Evolutionary conservation across 2,113 vertebrate species (phyloP).

Genomic region (Solea solea): DNA sequence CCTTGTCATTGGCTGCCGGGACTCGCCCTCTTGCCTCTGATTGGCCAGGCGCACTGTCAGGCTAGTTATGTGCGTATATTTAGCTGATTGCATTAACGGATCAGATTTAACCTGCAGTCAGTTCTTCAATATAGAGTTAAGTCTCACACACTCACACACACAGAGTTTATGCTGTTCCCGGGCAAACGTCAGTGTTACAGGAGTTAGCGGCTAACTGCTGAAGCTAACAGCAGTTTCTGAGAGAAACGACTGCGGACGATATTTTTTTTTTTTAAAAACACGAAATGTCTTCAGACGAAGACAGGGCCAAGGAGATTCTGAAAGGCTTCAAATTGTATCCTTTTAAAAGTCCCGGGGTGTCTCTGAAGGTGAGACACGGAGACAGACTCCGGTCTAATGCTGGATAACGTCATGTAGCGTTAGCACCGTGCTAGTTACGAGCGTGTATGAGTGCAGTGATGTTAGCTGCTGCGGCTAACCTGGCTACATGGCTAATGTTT

Average conservation of each 20-base stretch:
- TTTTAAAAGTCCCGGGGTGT: slow-evolving; percentile 47
- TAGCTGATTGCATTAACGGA: slow-evolving; percentile 81
- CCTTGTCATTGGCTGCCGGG: slow-evolving; percentile 58
- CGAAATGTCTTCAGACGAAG: slow-evolving; percentile 85
- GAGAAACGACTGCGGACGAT: slow-evolving; percentile 44
- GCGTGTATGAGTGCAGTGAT: background rate
- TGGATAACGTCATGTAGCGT: background rate
- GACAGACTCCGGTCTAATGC: background rate
- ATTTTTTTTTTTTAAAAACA: background rate
- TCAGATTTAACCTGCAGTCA: slow-evolving; percentile 65
- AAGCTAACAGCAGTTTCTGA: slow-evolving; percentile 18
- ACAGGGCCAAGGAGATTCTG: slow-evolving; percentile 85
- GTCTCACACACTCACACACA: background rate
- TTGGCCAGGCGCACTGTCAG: slow-evolving; percentile 52
- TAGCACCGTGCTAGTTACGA: background rate
- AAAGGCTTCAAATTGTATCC: slow-evolving; percentile 87
- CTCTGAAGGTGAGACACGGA: background rate
- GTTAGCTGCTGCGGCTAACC: slow-evolving; percentile 42
- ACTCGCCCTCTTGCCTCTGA: background rate
- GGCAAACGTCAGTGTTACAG: background rate
- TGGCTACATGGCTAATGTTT: background rate
- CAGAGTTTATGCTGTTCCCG: slow-evolving; percentile 19
- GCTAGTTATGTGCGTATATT: slow-evolving; percentile 69
- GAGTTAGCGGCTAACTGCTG: background rate
- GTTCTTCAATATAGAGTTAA: slow-evolving; percentile 10